Base-by-base conservation (phyloP, 2,113 vertebrate species). In the Phylloscopus trochiloides region DNA sequence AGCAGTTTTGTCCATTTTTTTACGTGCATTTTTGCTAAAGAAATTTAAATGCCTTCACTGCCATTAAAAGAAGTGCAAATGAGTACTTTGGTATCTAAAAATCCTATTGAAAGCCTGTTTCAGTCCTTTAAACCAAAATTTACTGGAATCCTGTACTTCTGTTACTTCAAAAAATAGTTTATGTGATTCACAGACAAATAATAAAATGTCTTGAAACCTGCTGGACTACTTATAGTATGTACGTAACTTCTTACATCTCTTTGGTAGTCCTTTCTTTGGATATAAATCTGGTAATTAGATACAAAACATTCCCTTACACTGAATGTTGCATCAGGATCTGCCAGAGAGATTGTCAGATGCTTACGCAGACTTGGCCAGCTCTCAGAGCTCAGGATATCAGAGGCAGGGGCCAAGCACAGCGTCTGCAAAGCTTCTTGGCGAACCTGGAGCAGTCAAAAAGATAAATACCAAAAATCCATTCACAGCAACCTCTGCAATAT, bases 311-410 rank as follows among this genome's bases (percentile, higher is more conserved):
- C 73, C 17, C 98, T 99, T 98, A 99, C 99, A 57, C 98, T 98
- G 83, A 99, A 98, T 19, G 97, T 96, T 19, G 98, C 97, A 93
- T 99, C 99, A 3, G 98, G 98, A 95, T 99, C 98, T 3, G 97
- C 97, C 58, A 99, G 98, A 38, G 98, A 98, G 2, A 85, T 28
- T 0, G 97, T 98, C 29, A 99, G 98, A 79, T 98, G 99, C 95
- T 98, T 98, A 38, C 98, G 98, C 75, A 99, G 98, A 92, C 94
- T 92, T 59, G 96, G 98, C 99, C 99, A 99, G 43, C 98, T 98
- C 96, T 99, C 99, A 77, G 98, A 99, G 96, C 98, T 99, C 82
- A 99, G 96, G 34, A 99, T 97, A 38, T 99, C 99, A 29, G 99
- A 99, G 2, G 98, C 98, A 29, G 99, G 98, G 14, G 98, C 98